Evolutionary conservation across 2,113 vertebrate species (phyloP).

Genomic region (Lontra canadensis): DNA sequence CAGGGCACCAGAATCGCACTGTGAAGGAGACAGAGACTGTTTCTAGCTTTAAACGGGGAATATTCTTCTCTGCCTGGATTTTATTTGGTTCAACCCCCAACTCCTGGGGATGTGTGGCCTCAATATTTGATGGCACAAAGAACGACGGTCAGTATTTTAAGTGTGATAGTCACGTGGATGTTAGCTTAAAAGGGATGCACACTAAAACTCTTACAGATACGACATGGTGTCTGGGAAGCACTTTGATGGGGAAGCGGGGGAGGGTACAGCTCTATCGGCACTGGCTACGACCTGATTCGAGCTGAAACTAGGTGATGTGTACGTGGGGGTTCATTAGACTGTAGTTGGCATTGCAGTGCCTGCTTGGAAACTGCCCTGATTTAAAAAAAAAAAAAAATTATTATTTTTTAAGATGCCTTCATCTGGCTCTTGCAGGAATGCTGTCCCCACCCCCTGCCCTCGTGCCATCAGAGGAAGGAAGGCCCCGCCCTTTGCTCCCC

Average conservation of each 20-base stretch:
- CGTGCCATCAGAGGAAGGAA: neutral
- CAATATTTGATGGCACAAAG: neutral
- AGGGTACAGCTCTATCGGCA: rapidly evolving
- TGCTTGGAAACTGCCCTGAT: neutral
- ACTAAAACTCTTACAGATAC: neutral
- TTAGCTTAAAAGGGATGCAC: neutral
- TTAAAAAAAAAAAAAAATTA: neutral
- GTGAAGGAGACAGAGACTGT: neutral
- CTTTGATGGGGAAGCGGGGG: neutral
- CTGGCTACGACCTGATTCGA: rapidly evolving
- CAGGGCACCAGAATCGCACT: neutral
- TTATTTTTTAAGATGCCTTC: neutral
- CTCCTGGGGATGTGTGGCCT: neutral
- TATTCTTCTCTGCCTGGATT: neutral
- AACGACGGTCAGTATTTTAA: neutral
- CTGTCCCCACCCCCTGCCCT: neutral
- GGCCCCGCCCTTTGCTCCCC: neutral
- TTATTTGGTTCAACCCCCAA: neutral
- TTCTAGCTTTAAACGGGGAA: neutral
- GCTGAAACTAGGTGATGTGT: neutral
- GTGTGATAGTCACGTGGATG: neutral
- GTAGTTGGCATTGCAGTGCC: too few species aligned
- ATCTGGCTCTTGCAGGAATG: neutral
- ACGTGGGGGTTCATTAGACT: rapidly evolving
- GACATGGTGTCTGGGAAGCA: neutral